These are phyloP conservation scores for Pelusios castaneus DNA, from an alignment of 2,113 vertebrate species.

Conservation along the genomic window DNA sequence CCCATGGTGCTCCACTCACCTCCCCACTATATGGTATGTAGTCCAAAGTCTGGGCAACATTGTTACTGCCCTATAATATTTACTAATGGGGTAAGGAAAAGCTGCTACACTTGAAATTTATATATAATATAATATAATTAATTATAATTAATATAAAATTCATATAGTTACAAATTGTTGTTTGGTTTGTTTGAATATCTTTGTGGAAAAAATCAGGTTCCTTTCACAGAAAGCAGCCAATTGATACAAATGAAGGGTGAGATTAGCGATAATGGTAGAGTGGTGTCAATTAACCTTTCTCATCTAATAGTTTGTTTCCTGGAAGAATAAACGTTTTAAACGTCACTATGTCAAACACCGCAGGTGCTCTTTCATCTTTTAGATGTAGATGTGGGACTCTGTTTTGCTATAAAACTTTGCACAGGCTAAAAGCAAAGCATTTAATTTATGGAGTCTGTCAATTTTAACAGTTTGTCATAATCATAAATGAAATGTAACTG, in stretches of 20 bases:
- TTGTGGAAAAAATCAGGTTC: neutral
- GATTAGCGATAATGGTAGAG: neutral
- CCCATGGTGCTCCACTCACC: neutral
- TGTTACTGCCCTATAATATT: neutral
- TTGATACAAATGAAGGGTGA: neutral
- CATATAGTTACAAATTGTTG: neutral
- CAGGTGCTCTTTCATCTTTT: neutral
- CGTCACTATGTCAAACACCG: neutral
- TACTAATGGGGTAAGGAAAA: neutral
- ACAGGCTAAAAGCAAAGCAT: neutral
- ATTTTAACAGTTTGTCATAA: neutral
- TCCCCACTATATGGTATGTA: neutral
- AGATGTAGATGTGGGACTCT: neutral
- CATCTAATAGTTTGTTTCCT: neutral
- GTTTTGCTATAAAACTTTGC: neutral
- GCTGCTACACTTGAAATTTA: neutral
- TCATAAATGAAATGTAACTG: conserved; percentile 3
- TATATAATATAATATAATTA: too few species aligned
- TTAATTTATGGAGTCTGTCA: neutral
- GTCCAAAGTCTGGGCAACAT: neutral
- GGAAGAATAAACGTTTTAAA: neutral
- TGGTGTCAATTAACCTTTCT: conserved; percentile 11
- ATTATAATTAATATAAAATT: too few species aligned
- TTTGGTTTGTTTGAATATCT: neutral
- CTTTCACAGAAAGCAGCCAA: neutral